Percentiles rank a stretch among this genome's conserved stretches.
These are phyloP conservation scores for Columba janthina DNA, from an alignment of 2,113 vertebrate genomes.

Conservation along the genomic window DNA sequence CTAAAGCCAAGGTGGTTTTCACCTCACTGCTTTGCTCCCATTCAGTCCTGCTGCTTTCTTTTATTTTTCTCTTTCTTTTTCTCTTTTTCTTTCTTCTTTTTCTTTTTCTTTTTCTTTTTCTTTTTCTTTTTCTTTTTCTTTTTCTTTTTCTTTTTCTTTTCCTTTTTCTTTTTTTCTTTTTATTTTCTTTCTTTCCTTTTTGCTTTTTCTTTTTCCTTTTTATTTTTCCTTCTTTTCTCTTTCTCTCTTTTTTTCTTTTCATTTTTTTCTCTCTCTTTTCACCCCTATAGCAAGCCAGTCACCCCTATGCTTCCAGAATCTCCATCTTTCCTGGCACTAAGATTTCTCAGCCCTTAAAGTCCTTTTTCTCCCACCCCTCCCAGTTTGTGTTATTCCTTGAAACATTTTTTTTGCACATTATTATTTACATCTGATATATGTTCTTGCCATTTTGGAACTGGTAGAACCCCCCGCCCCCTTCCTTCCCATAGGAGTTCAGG, in stretches of 20 bases:
- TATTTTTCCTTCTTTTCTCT: no score
- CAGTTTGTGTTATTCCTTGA: slow-evolving; percentile 30
- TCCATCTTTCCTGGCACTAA: not conserved
- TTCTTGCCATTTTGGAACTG: slow-evolving; percentile 63
- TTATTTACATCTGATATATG: slow-evolving; percentile 64
- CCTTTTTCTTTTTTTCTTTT: no score
- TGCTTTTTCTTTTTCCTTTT: not conserved
- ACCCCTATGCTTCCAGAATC: not conserved
- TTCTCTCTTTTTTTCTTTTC: rapidly evolving
- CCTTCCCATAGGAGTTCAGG: slow-evolving; percentile 53
- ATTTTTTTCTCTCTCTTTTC: not conserved
- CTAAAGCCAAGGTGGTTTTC: not conserved
- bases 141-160: not conserved
- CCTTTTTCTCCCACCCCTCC: not conserved
- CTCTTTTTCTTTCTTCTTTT: not conserved
- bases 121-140: no score
- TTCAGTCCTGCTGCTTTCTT: not conserved
- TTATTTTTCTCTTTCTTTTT: not conserved
- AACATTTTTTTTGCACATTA: slow-evolving; percentile 56
- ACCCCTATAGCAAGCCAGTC: not conserved
- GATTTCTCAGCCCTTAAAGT: slow-evolving; percentile 11
- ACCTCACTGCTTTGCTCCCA: not conserved
- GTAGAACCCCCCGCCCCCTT: slow-evolving; percentile 28
- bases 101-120: not conserved
- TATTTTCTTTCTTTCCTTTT: no score